Conservation (phyloP, 2,797 vertebrate species). For the Leptoclinus maculatus region DNA sequence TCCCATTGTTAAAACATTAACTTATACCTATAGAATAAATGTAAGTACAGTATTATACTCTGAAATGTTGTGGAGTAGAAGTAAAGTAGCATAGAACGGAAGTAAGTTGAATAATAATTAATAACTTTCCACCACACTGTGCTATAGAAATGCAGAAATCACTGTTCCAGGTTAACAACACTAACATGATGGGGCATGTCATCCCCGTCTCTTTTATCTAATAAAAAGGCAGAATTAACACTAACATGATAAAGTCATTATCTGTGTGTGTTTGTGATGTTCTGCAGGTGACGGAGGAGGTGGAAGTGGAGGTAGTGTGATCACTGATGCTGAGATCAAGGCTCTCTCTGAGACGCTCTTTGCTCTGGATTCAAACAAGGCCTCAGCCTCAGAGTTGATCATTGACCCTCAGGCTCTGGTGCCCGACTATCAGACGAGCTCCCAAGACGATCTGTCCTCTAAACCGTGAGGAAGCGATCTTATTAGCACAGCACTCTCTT, state of each 20-base stretch:
- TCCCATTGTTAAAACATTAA: neutral
- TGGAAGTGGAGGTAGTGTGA: constrained; percentile 7
- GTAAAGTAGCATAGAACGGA: neutral
- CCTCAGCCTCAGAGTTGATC: constrained; percentile 75
- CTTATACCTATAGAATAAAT: neutral
- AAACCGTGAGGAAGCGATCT: constrained; percentile 71
- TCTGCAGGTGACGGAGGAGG: constrained; percentile 38
- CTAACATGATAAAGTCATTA: neutral
- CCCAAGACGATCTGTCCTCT: constrained; percentile 73
- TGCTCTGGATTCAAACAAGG: constrained; percentile 84
- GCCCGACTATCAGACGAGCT: constrained; percentile 67
- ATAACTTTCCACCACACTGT: neutral
- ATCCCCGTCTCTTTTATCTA: neutral
- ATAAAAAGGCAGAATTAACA: neutral
- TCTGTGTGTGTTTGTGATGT: constrained; percentile 30
- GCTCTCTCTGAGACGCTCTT: constrained; percentile 82
- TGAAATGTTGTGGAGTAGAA: neutral
- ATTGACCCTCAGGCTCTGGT: constrained; percentile 82
- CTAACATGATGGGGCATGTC: neutral
- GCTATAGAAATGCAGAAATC: neutral
- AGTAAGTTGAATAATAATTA: neutral
- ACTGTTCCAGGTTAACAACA: neutral
- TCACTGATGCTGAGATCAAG: constrained; percentile 82
- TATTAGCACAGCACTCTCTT: neutral
- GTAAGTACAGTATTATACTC: neutral